These are phyloP conservation scores for Volucella inanis DNA, from an alignment of 2,888 invertebrate species.

Conservation along the genomic window DNA sequence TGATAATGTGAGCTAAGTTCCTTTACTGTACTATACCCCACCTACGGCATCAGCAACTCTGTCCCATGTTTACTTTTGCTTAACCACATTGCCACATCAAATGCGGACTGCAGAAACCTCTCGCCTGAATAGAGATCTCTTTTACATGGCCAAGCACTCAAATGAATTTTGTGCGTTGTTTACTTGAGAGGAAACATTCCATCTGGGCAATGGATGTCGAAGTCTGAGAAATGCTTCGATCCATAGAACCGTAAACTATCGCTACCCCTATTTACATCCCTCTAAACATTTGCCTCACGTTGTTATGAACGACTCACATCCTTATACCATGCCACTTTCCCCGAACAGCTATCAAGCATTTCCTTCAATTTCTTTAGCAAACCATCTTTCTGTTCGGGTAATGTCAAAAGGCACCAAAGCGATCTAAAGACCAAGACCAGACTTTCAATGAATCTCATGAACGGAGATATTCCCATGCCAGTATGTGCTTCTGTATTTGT, in stretches of 20 bases:
- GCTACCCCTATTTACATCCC: neutral
- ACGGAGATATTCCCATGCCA: neutral
- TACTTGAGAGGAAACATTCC: conserved; percentile 55
- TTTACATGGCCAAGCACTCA: conserved; percentile 24
- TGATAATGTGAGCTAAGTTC: too few species aligned
- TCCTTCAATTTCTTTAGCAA: conserved; percentile 41
- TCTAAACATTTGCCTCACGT: conserved; percentile 12
- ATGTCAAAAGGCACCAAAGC: conserved; percentile 70
- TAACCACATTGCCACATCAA: conserved; percentile 45
- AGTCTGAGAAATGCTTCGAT: conserved; percentile 43
- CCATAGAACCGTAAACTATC: conserved; percentile 32
- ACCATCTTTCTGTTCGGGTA: conserved; percentile 61
- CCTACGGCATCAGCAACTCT: conserved; percentile 47
- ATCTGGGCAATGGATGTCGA: conserved; percentile 46
- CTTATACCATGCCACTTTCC: conserved; percentile 5
- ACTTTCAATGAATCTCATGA: conserved; percentile 40
- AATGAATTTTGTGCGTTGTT: conserved; percentile 65
- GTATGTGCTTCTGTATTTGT: conserved; percentile 5
- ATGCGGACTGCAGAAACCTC: conserved; percentile 32
- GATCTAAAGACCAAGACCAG: conserved; percentile 43
- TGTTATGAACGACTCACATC: conserved; percentile 41
- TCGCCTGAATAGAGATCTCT: conserved; percentile 47
- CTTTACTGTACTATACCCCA: neutral
- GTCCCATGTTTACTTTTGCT: conserved; percentile 10
- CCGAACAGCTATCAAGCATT: conserved; percentile 13